A percentile compares a stretch with the other conserved stretches of the same genome.
Evolutionary conservation across 92 coral and sea anemone species (phyloP).

Genomic region (Blastomussa wellsi): DNA sequence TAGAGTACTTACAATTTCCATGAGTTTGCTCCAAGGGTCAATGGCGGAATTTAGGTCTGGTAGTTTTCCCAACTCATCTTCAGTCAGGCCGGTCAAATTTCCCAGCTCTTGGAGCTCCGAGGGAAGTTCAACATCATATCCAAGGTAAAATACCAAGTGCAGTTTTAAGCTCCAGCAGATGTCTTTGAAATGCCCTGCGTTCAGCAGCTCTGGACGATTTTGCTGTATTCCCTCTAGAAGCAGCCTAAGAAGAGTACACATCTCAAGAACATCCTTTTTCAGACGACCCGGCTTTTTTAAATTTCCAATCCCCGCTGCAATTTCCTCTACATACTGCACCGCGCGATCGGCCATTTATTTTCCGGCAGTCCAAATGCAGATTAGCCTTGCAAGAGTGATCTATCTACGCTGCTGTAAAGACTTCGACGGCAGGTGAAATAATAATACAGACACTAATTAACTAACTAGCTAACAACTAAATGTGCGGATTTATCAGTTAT

Average conservation of each 20-base stretch:
- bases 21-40: conserved; percentile 20
- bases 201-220: background rate
- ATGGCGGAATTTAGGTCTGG: background rate
- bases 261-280: background rate
- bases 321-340: background rate
- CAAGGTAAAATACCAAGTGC: conserved; percentile 8
- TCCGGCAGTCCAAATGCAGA: background rate
- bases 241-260: background rate
- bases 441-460: too few species aligned
- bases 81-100: background rate
- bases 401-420: too few species aligned
- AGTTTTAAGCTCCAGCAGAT: conserved; percentile 19
- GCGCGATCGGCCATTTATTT: background rate
- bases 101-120: background rate
- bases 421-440: too few species aligned
- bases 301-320: background rate
- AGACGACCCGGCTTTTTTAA: too few species aligned
- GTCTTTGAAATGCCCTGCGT: background rate
- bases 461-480: too few species aligned
- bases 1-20: conserved; percentile 18
- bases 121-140: background rate
- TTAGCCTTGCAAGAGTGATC: background rate
- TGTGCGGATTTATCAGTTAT: too few species aligned
- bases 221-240: background rate
- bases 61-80: background rate